A percentile compares a stretch with the other conserved stretches of the same genome.
Conservation (phyloP, 2,888 invertebrate genomes). For the Linyphia triangularis region DNA sequence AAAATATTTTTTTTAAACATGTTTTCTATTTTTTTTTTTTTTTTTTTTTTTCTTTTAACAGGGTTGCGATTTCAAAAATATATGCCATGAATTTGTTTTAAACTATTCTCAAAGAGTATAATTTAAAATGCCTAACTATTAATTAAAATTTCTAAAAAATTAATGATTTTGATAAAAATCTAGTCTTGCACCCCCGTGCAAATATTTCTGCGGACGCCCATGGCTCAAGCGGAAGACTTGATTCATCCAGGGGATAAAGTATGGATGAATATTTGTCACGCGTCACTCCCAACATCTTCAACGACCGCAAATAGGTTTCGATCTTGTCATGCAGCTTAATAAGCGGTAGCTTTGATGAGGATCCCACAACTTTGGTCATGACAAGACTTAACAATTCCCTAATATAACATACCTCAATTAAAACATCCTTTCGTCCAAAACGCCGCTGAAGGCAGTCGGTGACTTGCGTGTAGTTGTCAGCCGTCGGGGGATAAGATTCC, state of each 20-base stretch:
- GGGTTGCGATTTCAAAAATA: too few relatives aligned
- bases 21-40: too few relatives aligned
- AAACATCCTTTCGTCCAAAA: background rate
- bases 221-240: too few relatives aligned
- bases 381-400: background rate
- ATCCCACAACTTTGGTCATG: background rate
- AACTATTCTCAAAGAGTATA: too few relatives aligned
- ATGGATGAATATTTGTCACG: background rate
- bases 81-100: too few relatives aligned
- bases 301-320: background rate
- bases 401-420: background rate
- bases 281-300: background rate
- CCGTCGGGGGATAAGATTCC: background rate
- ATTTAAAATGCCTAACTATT: too few relatives aligned
- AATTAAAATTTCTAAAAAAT: too few relatives aligned
- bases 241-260: background rate
- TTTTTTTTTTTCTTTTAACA: too few relatives aligned
- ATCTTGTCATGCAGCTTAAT: background rate
- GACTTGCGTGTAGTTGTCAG: background rate
- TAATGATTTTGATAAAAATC: too few relatives aligned
- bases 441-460: background rate
- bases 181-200: too few relatives aligned
- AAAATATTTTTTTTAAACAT: too few relatives aligned
- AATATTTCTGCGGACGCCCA: too few relatives aligned
- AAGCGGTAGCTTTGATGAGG: background rate